A percentile compares a stretch with the other conserved stretches of the same genome.
phyloP scores from a whole-genome alignment of 37 sponge, comb jelly and placozoan species.

The Hexactinellida sp. region DNA sequence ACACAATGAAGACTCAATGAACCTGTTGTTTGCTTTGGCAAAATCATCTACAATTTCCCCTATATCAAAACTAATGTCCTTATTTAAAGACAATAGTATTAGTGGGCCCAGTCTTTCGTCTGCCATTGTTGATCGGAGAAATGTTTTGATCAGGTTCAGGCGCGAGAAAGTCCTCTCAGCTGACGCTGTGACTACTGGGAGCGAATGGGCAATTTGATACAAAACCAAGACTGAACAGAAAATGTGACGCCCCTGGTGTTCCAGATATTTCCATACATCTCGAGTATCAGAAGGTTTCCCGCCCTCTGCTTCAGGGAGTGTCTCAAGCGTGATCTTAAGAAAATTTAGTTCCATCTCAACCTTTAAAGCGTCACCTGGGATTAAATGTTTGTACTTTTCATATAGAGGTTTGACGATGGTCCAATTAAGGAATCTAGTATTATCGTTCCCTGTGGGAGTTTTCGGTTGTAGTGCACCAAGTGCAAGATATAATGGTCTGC shows the following conservation, averaged over 20 bases:
- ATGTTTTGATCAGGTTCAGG: not conserved
- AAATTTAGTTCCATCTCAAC: not conserved
- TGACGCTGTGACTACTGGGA: constrained; percentile 5
- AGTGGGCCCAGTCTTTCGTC: constrained; percentile 18
- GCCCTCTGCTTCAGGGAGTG: not conserved
- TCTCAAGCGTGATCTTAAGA: constrained; percentile 1
- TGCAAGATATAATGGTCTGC: constrained; percentile 12
- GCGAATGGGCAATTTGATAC: constrained; percentile 13
- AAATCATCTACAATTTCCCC: not conserved
- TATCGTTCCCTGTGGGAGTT: constrained; percentile 4
- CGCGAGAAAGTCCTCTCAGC: constrained; percentile 16
- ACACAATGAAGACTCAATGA: too few species aligned
- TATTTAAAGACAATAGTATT: constrained; percentile 10
- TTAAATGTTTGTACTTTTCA: constrained; percentile 15
- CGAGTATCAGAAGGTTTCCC: not conserved
- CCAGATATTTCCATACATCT: not conserved
- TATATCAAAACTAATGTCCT: constrained; percentile 10
- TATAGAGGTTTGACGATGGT: constrained; percentile 13
- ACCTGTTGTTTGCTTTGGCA: constrained; percentile 15
- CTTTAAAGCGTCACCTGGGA: constrained; percentile 13
- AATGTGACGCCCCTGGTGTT: constrained; percentile 14
- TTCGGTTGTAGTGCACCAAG: constrained; percentile 16
- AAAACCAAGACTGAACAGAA: constrained; percentile 1
- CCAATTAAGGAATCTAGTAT: not conserved
- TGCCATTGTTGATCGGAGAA: constrained; percentile 13